These are phyloP conservation scores for Heliconius congener DNA, from an alignment of 1,140 invertebrate genomes.

Conservation along the genomic window DNA sequence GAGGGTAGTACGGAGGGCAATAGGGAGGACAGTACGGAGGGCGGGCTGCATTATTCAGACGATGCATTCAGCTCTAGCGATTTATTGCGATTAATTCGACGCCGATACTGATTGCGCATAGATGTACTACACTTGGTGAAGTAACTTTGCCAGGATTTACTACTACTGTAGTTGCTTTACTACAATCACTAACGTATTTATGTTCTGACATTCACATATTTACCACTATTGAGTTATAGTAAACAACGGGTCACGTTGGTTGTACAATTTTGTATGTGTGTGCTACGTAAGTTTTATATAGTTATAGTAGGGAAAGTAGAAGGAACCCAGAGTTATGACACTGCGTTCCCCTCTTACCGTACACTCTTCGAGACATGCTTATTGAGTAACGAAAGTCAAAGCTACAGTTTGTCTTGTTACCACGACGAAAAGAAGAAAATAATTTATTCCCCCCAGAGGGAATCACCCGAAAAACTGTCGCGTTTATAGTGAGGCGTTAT, in stretches of 20 bases:
- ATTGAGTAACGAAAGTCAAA: too few species aligned
- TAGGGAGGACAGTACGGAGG: not conserved
- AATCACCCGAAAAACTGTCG: too few species aligned
- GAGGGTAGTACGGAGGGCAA: not conserved
- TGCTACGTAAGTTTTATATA: not conserved
- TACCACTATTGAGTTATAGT: not conserved
- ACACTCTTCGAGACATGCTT: too few species aligned
- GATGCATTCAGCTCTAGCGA: not conserved
- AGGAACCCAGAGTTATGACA: not conserved
- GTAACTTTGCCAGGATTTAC: conserved; percentile 4
- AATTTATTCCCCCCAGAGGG: too few species aligned
- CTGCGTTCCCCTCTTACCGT: not conserved
- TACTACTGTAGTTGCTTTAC: not conserved
- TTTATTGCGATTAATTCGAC: conserved; percentile 12
- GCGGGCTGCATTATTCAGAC: not conserved
- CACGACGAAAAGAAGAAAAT: too few species aligned
- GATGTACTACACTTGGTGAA: conserved; percentile 4
- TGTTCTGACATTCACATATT: not conserved
- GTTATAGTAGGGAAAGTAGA: not conserved
- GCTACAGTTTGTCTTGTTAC: too few species aligned
- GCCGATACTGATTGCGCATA: conserved; percentile 8
- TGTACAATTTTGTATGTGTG: not conserved
- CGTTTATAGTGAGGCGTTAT: too few species aligned
- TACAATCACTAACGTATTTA: conserved; percentile 2
- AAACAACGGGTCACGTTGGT: not conserved